Evolutionary conservation across 2,113 vertebrate genomes (phyloP).

Genomic region (Oplegnathus fasciatus): DNA sequence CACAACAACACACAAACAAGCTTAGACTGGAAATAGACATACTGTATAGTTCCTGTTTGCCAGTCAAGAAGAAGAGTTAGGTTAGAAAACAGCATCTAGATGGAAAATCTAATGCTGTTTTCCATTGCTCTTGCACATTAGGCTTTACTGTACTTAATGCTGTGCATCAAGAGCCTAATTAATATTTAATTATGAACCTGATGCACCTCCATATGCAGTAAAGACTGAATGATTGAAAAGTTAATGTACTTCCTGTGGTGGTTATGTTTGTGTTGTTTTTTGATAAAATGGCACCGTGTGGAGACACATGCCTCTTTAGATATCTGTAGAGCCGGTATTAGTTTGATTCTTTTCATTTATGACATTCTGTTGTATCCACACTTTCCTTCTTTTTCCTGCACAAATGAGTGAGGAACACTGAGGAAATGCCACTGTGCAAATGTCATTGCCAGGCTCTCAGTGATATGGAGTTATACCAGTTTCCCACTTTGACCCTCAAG

Average conservation of each 20-base stretch:
- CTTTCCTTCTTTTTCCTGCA: not conserved
- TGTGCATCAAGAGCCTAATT: conserved; percentile 52
- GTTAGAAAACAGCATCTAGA: conserved; percentile 13
- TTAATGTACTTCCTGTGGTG: conserved; percentile 38
- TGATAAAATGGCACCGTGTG: not conserved
- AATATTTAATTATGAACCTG: conserved; percentile 63
- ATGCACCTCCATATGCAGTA: conserved; percentile 47
- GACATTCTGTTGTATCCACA: conserved; percentile 1
- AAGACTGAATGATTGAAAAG: conserved; percentile 51
- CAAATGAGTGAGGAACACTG: conserved; percentile 28
- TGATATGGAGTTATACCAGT: not conserved
- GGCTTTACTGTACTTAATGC: conserved; percentile 42
- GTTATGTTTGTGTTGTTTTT: conserved; percentile 41
- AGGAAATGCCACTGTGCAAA: conserved; percentile 35
- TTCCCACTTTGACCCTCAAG: conserved; percentile 3
- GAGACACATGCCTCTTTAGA: conserved; percentile 7
- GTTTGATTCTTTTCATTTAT: conserved; percentile 11
- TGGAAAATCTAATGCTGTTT: conserved; percentile 33
- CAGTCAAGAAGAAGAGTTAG: not conserved
- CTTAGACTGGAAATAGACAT: not conserved
- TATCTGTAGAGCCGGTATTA: not conserved
- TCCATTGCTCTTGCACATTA: conserved; percentile 36
- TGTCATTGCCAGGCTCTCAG: conserved; percentile 8
- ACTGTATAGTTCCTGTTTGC: conserved; percentile 4
- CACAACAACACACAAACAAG: conserved; percentile 1